Evolutionary conservation across 1,140 invertebrate genomes (phyloP).

Genomic region (Orussus abietinus): DNA sequence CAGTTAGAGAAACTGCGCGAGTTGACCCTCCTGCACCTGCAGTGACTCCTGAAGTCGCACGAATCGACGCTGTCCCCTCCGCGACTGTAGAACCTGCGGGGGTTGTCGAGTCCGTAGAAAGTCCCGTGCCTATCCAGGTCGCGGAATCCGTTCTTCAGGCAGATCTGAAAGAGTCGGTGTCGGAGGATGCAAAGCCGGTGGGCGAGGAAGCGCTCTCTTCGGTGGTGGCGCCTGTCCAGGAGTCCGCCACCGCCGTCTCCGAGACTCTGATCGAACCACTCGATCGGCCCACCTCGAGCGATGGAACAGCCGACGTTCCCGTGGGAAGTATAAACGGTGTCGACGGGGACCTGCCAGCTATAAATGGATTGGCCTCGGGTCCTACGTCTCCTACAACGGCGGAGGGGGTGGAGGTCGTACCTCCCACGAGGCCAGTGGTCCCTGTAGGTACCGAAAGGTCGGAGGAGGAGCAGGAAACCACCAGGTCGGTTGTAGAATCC

Average conservation of each 20-base stretch:
- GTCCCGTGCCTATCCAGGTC: constrained; percentile 45
- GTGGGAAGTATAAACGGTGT: constrained; percentile 7
- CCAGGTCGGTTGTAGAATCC: constrained; percentile 18
- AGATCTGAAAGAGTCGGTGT: constrained; percentile 41
- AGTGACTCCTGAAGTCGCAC: constrained; percentile 8
- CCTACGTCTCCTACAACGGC: constrained; percentile 40
- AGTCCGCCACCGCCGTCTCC: constrained; percentile 22
- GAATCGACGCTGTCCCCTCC: constrained; percentile 22
- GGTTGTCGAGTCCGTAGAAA: constrained; percentile 19
- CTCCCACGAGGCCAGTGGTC: constrained; percentile 29
- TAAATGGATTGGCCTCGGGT: constrained; percentile 1
- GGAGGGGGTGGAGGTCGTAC: constrained; percentile 19
- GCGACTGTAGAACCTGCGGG: constrained; percentile 20
- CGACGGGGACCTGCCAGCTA: constrained; percentile 5
- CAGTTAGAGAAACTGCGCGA: neutral
- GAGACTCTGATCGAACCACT: constrained; percentile 3
- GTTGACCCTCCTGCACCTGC: constrained; percentile 11
- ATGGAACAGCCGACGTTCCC: neutral
- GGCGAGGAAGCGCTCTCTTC: constrained; percentile 38
- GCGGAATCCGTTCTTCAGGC: constrained; percentile 46
- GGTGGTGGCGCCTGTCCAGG: constrained; percentile 30
- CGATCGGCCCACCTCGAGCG: neutral
- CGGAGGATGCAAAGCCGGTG: constrained; percentile 28
- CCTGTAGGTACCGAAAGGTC: constrained; percentile 13
- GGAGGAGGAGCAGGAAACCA: constrained; percentile 16